These are phyloP conservation scores for Ursus arctos DNA, from an alignment of 2,113 vertebrate species.

Conservation along the genomic window DNA sequence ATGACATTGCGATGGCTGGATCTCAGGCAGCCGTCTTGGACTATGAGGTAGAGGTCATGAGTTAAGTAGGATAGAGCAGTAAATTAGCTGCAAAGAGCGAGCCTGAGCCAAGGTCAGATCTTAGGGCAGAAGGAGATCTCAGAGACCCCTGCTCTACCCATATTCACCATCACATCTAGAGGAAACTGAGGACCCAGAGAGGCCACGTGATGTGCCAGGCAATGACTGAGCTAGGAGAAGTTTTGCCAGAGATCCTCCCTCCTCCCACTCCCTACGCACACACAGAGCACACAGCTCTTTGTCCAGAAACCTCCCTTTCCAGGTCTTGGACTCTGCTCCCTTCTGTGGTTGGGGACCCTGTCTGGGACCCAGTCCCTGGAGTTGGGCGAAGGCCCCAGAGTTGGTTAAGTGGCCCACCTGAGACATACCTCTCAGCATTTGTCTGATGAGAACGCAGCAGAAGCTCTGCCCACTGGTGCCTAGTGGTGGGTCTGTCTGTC, in stretches of 20 bases:
- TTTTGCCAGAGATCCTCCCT: neutral
- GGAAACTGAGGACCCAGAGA: neutral
- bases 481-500: neutral
- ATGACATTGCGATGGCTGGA: neutral
- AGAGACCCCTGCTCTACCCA: neutral
- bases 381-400: neutral
- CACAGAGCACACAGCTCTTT: neutral
- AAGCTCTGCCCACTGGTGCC: neutral
- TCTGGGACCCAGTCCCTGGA: neutral
- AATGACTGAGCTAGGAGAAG: neutral
- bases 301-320: neutral
- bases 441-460: neutral
- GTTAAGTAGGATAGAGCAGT: neutral
- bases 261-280: accelerated
- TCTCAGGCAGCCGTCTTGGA: neutral
- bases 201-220: neutral
- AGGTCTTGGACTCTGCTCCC: neutral
- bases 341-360: neutral
- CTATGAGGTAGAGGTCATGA: neutral
- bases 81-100: conserved; percentile 25
- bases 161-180: neutral
- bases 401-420: neutral
- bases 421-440: neutral
- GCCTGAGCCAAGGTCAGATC: neutral
- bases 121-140: neutral